Evolutionary conservation across 2,797 vertebrate genomes (phyloP).

Genomic region (Pygocentrus nattereri): DNA sequence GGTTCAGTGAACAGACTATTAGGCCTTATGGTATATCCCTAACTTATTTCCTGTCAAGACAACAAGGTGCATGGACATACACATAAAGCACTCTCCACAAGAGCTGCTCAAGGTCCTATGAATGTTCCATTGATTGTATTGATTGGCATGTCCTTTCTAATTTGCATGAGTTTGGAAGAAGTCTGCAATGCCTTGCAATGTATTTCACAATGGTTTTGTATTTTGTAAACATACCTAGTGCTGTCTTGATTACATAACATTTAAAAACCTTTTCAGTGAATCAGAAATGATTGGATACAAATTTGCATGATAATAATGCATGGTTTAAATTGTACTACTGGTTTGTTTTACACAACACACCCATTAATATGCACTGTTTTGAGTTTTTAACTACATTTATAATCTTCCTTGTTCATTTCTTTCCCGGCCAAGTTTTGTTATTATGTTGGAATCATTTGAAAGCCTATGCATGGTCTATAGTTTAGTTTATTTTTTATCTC

Average conservation of each 20-base stretch:
- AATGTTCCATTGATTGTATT: slow-evolving; percentile 50
- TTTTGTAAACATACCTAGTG: slow-evolving; percentile 8
- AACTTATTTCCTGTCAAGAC: not conserved
- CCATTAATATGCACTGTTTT: not conserved
- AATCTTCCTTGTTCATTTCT: no score
- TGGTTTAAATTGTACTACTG: not conserved
- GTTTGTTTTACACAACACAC: not conserved
- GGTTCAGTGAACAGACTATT: not conserved
- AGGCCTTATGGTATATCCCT: not conserved
- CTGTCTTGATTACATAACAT: not conserved
- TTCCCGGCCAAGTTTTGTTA: no score
- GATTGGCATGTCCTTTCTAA: slow-evolving; percentile 25
- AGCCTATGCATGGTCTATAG: not conserved
- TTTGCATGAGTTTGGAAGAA: slow-evolving; percentile 14
- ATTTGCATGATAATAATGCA: not conserved
- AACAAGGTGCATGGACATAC: not conserved
- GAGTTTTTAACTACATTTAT: no score
- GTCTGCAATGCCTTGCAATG: not conserved
- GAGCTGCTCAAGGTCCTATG: slow-evolving; percentile 16
- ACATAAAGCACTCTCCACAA: not conserved
- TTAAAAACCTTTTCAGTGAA: not conserved
- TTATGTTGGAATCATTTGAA: not conserved
- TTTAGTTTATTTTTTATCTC: no score
- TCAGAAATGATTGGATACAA: not conserved
- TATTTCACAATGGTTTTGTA: no score